Evolutionary conservation across 2,113 vertebrate genomes (phyloP).

Genomic region (Phylloscopus trochiloides): DNA sequence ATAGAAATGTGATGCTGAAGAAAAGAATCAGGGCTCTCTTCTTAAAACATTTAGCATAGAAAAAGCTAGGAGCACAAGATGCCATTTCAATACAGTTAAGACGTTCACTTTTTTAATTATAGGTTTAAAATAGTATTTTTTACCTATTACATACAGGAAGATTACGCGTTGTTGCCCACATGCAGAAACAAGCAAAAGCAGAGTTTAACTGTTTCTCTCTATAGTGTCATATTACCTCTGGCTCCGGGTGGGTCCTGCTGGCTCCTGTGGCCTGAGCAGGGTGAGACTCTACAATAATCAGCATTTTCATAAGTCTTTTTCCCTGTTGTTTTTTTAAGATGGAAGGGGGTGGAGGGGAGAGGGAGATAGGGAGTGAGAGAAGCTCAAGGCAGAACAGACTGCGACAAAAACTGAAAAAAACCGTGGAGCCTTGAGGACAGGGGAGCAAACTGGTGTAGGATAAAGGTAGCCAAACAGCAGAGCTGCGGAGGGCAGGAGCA

Average conservation of each 20-base stretch:
- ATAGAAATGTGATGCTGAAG: constrained; percentile 78
- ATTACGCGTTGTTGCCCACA: constrained; percentile 79
- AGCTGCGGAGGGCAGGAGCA: neutral
- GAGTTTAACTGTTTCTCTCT: constrained; percentile 71
- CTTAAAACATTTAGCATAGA: constrained; percentile 79
- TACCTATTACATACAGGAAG: constrained; percentile 82
- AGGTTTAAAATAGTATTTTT: constrained; percentile 69
- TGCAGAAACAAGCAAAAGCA: constrained; percentile 88
- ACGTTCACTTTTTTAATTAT: constrained; percentile 76
- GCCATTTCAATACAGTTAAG: constrained; percentile 78
- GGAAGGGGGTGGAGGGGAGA: neutral
- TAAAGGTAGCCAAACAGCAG: neutral
- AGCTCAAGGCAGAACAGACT: constrained; percentile 14
- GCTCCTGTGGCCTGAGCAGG: constrained; percentile 10
- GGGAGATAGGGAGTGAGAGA: neutral
- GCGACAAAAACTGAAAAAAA: neutral
- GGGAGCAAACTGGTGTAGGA: neutral
- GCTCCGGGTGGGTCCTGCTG: neutral
- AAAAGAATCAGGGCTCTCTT: constrained; percentile 66
- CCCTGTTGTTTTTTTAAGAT: neutral
- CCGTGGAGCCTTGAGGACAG: neutral
- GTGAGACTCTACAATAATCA: neutral
- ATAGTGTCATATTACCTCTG: neutral
- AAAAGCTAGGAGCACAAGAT: constrained; percentile 73
- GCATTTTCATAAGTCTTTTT: neutral